These are phyloP conservation scores for Bellardia bayeri DNA, from an alignment of 2,888 invertebrate species.

Conservation along the genomic window DNA sequence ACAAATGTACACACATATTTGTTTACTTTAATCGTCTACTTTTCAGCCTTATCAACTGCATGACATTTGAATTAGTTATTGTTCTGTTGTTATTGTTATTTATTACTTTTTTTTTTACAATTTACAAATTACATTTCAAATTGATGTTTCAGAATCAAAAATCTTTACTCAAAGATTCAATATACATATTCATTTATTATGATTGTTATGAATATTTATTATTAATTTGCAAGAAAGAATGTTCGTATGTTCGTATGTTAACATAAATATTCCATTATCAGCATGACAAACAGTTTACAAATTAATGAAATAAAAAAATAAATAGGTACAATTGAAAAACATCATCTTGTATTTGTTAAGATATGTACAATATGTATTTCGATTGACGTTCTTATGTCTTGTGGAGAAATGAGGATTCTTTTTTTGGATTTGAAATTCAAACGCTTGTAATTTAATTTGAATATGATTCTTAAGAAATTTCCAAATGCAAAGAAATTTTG, in stretches of 20 bases:
- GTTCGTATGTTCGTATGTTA: not conserved
- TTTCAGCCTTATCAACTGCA: not conserved
- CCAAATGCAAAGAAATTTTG: not conserved
- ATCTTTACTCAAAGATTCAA: not conserved
- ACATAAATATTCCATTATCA: conserved; percentile 19
- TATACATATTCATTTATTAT: not conserved
- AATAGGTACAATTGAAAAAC: conserved; percentile 25
- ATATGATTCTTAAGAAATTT: conserved; percentile 15
- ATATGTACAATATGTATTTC: conserved; percentile 3
- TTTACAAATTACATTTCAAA: not conserved
- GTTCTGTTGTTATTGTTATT: not conserved
- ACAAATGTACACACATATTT: too few relatives aligned
- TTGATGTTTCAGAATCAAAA: not conserved
- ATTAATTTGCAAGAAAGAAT: not conserved
- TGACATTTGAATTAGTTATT: not conserved
- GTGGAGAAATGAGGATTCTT: not conserved
- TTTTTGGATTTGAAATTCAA: not conserved
- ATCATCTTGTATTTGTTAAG: not conserved
- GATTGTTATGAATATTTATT: conserved; percentile 7
- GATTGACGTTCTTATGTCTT: not conserved
- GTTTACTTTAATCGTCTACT: not conserved
- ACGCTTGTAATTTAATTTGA: conserved; percentile 26
- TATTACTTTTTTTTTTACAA: not conserved
- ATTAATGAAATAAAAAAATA: conserved; percentile 19
- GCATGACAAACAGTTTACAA: conserved; percentile 32